Conservation (phyloP, 2,113 vertebrate species). For the Phasianus colchicus region DNA sequence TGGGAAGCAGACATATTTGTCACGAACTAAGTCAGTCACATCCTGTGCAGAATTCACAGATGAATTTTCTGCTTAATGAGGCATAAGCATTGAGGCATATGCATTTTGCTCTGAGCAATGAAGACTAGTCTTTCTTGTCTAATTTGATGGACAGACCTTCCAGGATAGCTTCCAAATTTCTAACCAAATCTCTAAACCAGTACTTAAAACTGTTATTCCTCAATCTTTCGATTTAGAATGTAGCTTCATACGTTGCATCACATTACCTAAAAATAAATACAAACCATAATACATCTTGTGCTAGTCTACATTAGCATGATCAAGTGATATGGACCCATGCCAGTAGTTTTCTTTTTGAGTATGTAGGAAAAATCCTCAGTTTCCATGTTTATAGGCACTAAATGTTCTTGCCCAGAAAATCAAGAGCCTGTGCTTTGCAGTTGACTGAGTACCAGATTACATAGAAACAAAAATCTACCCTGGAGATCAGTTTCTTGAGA, state of each 20-base stretch:
- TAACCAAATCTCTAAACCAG: background rate
- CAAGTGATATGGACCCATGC: background rate
- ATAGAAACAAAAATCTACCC: background rate
- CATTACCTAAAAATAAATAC: background rate
- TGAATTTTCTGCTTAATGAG: background rate
- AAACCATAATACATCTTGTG: background rate
- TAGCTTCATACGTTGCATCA: background rate
- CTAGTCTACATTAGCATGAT: background rate
- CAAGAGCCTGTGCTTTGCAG: background rate
- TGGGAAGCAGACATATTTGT: background rate
- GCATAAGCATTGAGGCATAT: background rate
- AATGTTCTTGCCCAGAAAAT: background rate
- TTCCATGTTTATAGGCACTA: background rate
- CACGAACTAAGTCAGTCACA: background rate
- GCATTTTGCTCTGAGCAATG: background rate
- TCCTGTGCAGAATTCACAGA: background rate
- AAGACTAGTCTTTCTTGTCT: background rate
- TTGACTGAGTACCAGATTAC: background rate
- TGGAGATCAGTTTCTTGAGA: background rate
- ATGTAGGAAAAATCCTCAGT: background rate
- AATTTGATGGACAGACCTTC: background rate
- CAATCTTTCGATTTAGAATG: background rate
- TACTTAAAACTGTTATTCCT: background rate
- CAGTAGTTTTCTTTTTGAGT: background rate
- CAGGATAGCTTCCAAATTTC: background rate